Base-by-base conservation (phyloP, 2,113 vertebrate genomes). In the Neogobius melanostomus region DNA sequence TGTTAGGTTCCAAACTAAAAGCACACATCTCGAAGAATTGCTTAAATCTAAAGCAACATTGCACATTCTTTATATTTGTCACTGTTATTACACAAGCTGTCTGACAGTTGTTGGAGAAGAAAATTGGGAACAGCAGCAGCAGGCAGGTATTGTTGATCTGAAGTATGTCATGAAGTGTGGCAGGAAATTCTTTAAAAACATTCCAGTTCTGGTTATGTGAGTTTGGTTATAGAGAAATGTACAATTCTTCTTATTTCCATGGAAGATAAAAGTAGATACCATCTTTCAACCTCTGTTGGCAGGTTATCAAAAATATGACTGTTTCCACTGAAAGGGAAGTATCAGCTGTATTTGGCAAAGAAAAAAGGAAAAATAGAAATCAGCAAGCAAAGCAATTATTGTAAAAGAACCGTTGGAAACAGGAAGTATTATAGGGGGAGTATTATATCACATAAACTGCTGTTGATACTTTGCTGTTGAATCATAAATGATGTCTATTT, bases 221-320 rank as follows among this genome's bases (percentile, higher is more conserved):
- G 10, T 49, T 8, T 70, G n/a, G 28, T 60, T 44, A 1, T 0
- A 48, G 28, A 10, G 1, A 36, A 45, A 57, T 1, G 28, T 60
- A 70, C 54, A 71, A 74, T 67, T 8, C 72, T 15, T 9, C 57
- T 66, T 47, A 67, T 48, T 75, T 67, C 61, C 3, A 49, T 1
- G 1, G 14, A 42, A 0, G 36, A 7, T 12, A 16, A 52, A 17
- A 65, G 16, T 7, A 59, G 8, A 14, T 11, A 28, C 36, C 28
- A 15, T 8, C 36, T 42, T 42, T 3, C 7, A 11, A 42, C 42
- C 14, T 6, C 56, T 42, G 28, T 14, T 59, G 36, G 2, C 21
- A 12, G 8, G 10, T 21, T 11, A 56, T 28, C 28, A 8, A 56
- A 56, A 65, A 53, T 8, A 8, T 16, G 15, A 17, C 15, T 16